phyloP scores from a whole-genome alignment of 2,113 vertebrate genomes.

The Alligator mississippiensis region DNA sequence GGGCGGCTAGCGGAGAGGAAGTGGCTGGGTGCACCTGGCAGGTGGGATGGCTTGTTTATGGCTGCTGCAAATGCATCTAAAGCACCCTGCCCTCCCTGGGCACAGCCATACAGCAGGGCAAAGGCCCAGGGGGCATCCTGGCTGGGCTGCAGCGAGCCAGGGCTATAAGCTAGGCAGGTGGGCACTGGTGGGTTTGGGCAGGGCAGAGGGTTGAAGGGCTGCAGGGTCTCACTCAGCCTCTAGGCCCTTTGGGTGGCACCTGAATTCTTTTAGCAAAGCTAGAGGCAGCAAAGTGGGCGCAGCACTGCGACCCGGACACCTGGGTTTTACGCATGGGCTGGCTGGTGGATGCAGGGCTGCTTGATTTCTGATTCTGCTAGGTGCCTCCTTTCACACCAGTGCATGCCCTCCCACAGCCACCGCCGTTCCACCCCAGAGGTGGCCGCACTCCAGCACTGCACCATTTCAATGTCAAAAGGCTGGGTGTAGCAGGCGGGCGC shows the following conservation, averaged over 20 bases:
- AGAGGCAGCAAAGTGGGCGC: background rate
- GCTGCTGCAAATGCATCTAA: no score
- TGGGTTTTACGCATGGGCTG: background rate
- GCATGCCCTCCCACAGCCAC: no score
- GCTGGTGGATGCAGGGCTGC: no score
- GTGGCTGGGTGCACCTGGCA: background rate
- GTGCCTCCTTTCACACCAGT: no score
- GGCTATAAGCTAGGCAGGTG: background rate
- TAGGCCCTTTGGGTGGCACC: background rate
- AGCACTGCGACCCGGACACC: background rate
- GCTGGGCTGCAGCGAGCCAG: background rate
- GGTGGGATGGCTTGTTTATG: background rate
- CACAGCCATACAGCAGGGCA: no score
- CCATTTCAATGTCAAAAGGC: background rate
- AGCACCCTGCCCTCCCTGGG: no score
- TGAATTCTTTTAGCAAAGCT: background rate
- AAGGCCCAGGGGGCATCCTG: no score
- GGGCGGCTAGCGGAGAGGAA: background rate
- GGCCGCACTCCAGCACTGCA: background rate
- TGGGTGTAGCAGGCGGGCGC: no score
- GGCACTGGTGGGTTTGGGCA: no score
- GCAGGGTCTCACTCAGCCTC: no score
- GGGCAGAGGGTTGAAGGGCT: no score
- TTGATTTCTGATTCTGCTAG: no score
- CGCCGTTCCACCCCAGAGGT: background rate